Percentiles rank a stretch among this genome's conserved stretches.
Evolutionary conservation across 2,888 invertebrate genomes (phyloP).

Genomic region (Acrobeloides nanus): DNA sequence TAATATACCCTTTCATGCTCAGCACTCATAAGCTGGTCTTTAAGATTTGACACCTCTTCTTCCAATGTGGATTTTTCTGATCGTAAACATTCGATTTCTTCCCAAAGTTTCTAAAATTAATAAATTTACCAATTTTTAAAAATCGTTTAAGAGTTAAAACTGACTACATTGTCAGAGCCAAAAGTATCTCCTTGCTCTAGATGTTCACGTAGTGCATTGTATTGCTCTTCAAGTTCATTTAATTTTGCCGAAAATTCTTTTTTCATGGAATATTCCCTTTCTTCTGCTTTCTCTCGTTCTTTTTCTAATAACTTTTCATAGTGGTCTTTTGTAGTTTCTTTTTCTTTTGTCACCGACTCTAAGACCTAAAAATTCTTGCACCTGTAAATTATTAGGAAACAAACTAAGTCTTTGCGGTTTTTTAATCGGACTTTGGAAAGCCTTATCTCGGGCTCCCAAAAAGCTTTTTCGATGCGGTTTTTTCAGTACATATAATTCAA

Average conservation of each 20-base stretch:
- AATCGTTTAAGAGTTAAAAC: not conserved
- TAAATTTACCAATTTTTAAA: not conserved
- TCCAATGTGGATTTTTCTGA: slow-evolving; percentile 33
- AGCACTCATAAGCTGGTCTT: slow-evolving; percentile 8
- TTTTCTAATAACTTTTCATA: slow-evolving; percentile 44
- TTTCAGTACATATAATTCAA: no score
- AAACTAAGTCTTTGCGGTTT: no score
- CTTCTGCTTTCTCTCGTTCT: slow-evolving; percentile 43
- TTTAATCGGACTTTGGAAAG: no score
- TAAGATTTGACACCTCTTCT: slow-evolving; percentile 27
- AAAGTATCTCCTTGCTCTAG: slow-evolving; percentile 20
- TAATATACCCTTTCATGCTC: slow-evolving; percentile 1
- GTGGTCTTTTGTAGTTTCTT: slow-evolving; percentile 47
- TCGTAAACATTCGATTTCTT: slow-evolving; percentile 38
- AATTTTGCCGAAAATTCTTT: slow-evolving; percentile 49
- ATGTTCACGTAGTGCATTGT: slow-evolving; percentile 43
- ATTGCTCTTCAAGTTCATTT: slow-evolving; percentile 52
- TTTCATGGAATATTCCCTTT: slow-evolving; percentile 47
- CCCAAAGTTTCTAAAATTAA: slow-evolving; percentile 31
- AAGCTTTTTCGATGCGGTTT: no score
- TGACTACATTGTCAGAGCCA: slow-evolving; percentile 16
- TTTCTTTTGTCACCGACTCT: slow-evolving; percentile 51
- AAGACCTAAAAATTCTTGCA: slow-evolving; percentile 31
- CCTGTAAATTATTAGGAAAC: not conserved
- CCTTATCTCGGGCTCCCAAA: no score